Base-by-base conservation (phyloP, 2,113 vertebrate species). In the Symphodus melops region DNA sequence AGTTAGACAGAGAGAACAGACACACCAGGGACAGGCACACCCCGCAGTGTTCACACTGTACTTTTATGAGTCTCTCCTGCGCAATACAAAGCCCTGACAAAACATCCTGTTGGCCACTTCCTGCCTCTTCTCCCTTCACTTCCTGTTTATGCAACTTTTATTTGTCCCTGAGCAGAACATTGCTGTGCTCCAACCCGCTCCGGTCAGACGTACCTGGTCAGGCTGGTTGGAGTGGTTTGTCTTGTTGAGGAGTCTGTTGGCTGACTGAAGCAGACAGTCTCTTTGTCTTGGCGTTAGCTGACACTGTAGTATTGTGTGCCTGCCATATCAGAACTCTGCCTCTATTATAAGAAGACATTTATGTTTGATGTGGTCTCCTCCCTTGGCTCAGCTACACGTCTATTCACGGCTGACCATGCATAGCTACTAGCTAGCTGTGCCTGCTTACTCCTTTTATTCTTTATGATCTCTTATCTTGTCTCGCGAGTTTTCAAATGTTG, bases 71-170 rank as follows among this genome's bases (percentile, higher is more conserved):
- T 71, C 59, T 85, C 61, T 79, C 68, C 77, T 74, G 83, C 82
- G 68, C 54, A 84, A 66, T 69, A 78, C 66, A 75, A 80, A 82
- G 75, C 86, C 84, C 82, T 91, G 88, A 91, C 79, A 91, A 87
- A 92, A 91, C 93, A 92, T 93, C 90, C 92, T 94, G 90, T 91
- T 82, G 78, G 84, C 90, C 86, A 91, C 88, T 93, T 94, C 92
- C 93, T 92, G 88, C 86, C 70, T 90, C 86, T 83, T 90, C 85
- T 92, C 82, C 87, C 72, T 79, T 91, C 71, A 88, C 89, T 93
- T 94, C 92, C 93, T 94, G 93, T 93, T 94, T 93, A 84, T 82
- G 84, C 25, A 52, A 60, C 57, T 64, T 77, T 73, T 71, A 65
- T 57, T 62, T 49, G 68, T 80, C 68, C 77, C 72, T 33, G 72